Evolutionary conservation across 2,888 invertebrate genomes (phyloP).

Genomic region (Epinotia ramella): DNA sequence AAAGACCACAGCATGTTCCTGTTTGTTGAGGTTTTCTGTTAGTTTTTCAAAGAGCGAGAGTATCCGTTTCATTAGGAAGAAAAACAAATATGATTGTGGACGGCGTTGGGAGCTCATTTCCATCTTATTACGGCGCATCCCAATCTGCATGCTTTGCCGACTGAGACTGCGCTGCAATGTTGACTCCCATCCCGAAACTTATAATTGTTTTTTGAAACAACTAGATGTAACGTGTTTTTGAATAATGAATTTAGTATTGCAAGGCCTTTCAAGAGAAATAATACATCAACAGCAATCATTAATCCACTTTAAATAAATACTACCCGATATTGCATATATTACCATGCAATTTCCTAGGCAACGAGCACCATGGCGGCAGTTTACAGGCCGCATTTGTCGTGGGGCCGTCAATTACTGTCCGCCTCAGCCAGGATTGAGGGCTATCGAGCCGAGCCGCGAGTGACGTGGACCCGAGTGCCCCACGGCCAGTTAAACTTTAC

Average conservation of each 20-base stretch:
- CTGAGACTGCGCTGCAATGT: constrained; percentile 29
- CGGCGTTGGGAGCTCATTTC: constrained; percentile 51
- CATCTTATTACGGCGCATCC: constrained; percentile 48
- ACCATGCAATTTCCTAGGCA: constrained; percentile 24
- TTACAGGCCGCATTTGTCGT: constrained; percentile 38
- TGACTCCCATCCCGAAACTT: constrained; percentile 20
- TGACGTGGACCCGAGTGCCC: constrained; percentile 18
- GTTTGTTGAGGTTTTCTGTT: neutral
- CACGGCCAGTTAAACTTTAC: constrained; percentile 33
- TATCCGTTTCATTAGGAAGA: constrained; percentile 39
- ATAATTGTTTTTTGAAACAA: constrained; percentile 34
- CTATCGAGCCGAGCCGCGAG: constrained; percentile 39
- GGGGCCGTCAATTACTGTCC: constrained; percentile 43
- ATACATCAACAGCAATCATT: neutral
- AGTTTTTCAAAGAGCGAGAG: constrained; percentile 21
- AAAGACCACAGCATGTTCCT: neutral
- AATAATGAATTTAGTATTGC: constrained; percentile 13
- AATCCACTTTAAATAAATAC: constrained; percentile 9
- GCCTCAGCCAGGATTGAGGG: constrained; percentile 40
- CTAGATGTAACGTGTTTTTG: constrained; percentile 22
- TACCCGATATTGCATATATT: constrained; percentile 13
- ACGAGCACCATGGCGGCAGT: constrained; percentile 33
- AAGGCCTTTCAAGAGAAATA: neutral
- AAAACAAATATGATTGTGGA: constrained; percentile 45
- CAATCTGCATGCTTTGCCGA: constrained; percentile 44